Percentiles rank a stretch among this genome's conserved stretches.
These are phyloP conservation scores for Platycnemis pennipes DNA, from an alignment of 2,888 invertebrate genomes.

Conservation along the genomic window DNA sequence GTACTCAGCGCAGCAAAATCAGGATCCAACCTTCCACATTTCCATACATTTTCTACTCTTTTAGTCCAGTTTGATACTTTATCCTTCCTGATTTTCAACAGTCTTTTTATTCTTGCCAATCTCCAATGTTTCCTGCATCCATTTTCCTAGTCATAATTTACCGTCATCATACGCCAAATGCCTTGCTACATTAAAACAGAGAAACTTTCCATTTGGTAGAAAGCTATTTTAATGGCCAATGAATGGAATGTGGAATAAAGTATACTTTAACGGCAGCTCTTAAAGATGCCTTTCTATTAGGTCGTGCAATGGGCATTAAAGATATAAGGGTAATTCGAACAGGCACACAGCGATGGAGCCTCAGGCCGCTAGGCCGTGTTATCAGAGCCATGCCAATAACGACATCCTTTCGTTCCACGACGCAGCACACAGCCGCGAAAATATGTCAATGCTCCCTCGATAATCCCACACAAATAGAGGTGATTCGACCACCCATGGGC, in stretches of 20 bases:
- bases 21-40: too few relatives aligned
- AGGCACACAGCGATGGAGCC: not conserved
- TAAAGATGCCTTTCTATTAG: not conserved
- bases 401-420: not conserved
- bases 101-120: too few relatives aligned
- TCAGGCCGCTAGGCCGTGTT: not conserved
- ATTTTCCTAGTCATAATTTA: not conserved
- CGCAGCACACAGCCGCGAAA: not conserved
- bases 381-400: not conserved
- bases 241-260: not conserved
- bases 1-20: too few relatives aligned
- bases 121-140: too few relatives aligned
- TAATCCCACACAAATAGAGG: not conserved
- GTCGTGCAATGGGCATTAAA: not conserved
- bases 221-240: not conserved
- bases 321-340: not conserved
- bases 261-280: not conserved
- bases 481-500: too few relatives aligned
- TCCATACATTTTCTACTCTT: too few relatives aligned
- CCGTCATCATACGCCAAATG: not conserved
- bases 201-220: not conserved
- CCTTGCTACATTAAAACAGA: not conserved
- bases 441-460: not conserved
- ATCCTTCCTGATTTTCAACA: too few relatives aligned
- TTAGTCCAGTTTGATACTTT: too few relatives aligned